phyloP scores from a whole-genome alignment of 2,888 invertebrate species.

The Leptarthrus brevirostris region DNA sequence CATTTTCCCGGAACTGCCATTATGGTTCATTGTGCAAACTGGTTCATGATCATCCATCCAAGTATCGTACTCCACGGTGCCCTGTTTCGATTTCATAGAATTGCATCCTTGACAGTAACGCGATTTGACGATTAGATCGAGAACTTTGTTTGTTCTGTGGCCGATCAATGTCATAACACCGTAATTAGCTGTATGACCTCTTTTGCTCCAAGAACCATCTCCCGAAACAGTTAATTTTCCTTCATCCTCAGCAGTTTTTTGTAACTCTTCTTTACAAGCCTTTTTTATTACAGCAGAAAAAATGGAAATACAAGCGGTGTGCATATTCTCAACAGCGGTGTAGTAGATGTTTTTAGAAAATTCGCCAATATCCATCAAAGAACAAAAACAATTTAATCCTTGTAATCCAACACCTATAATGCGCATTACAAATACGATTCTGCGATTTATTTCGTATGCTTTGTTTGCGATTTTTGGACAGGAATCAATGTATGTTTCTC shows the following conservation, averaged over 20 bases:
- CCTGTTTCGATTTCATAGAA: not conserved
- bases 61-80: not conserved
- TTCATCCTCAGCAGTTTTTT: not conserved
- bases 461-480: slow-evolving; percentile 3
- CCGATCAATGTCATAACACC: slow-evolving; percentile 5
- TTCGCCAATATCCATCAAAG: not conserved
- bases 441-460: slow-evolving; percentile 15
- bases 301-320: not conserved
- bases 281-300: not conserved
- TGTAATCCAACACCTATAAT: not conserved
- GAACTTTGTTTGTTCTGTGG: not conserved
- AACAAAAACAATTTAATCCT: slow-evolving; percentile 1
- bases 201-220: not conserved
- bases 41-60: not conserved
- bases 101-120: not conserved
- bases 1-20: not conserved
- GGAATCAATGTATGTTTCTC: slow-evolving; percentile 2
- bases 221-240: slow-evolving; percentile 1
- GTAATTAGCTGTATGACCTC: not conserved
- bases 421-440: slow-evolving; percentile 4
- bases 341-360: slow-evolving; percentile 1
- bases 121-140: not conserved
- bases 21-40: not conserved
- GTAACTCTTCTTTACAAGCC: not conserved
- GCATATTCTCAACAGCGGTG: not conserved